These are phyloP conservation scores for Papilio gigon DNA, from an alignment of 2,888 invertebrate species.

Conservation along the genomic window DNA sequence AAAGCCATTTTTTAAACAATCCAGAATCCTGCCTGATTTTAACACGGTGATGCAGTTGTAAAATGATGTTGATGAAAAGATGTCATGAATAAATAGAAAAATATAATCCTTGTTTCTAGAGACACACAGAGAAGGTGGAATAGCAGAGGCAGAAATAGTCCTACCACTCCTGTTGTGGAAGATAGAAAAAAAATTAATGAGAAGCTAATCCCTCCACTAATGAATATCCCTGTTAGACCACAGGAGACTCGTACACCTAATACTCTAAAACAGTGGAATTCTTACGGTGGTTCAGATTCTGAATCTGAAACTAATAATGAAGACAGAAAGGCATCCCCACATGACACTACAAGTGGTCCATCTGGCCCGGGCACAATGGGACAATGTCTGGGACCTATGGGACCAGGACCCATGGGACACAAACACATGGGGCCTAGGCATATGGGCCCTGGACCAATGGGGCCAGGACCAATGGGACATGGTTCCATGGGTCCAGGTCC, in stretches of 20 bases:
- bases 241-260: conserved; percentile 61
- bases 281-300: conserved; percentile 48
- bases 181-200: conserved; percentile 61
- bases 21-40: not conserved
- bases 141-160: conserved; percentile 67
- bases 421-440: conserved; percentile 46
- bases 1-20: not conserved
- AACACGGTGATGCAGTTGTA: not conserved
- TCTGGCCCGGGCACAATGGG: conserved; percentile 47
- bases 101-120: conserved; percentile 58
- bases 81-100: too few relatives aligned
- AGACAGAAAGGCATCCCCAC: conserved; percentile 42
- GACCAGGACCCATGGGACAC: conserved; percentile 46
- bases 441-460: conserved; percentile 53
- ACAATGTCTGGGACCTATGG: conserved; percentile 45
- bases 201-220: conserved; percentile 62
- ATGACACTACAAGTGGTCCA: conserved; percentile 37
- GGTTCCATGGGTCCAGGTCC: conserved; percentile 46
- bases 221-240: conserved; percentile 68
- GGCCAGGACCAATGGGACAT: conserved; percentile 49
- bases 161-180: conserved; percentile 60
- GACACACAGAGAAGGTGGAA: conserved; percentile 68
- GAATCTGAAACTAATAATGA: conserved; percentile 57
- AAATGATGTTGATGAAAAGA: too few relatives aligned
- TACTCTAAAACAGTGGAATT: conserved; percentile 59